phyloP scores from a whole-genome alignment of 2,113 vertebrate species.

The Oreochromis tanganicae region DNA sequence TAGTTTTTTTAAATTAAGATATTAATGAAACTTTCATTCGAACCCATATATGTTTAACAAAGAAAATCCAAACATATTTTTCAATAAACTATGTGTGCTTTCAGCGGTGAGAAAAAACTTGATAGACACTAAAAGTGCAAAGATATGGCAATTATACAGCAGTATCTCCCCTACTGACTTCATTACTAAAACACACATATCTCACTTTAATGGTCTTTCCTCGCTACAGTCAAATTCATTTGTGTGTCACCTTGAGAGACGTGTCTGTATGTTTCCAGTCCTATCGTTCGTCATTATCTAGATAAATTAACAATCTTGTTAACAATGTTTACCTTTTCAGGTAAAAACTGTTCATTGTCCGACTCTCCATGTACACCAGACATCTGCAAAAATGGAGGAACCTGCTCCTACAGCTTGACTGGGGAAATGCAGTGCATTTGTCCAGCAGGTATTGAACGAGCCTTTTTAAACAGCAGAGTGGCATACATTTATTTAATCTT shows the following conservation, averaged over 20 bases:
- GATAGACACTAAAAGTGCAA: neutral
- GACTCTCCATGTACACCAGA: constrained; percentile 65
- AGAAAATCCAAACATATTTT: neutral
- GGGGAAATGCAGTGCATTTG: constrained; percentile 65
- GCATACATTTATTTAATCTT: neutral
- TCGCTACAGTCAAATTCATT: neutral
- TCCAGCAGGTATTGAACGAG: constrained; percentile 57
- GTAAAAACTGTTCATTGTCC: constrained; percentile 75
- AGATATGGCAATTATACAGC: neutral
- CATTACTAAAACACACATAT: neutral
- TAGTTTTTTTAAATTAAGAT: neutral
- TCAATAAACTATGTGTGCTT: neutral
- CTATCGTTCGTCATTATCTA: neutral
- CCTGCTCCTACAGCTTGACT: constrained; percentile 46
- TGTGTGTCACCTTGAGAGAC: neutral
- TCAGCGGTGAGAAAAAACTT: neutral
- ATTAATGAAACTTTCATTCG: neutral
- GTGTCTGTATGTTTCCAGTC: neutral
- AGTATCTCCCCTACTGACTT: neutral
- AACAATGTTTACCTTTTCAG: constrained; percentile 60
- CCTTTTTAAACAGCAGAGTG: neutral
- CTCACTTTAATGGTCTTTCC: neutral
- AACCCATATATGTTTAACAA: neutral
- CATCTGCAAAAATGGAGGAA: constrained; percentile 72
- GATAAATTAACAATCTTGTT: neutral